Evolutionary conservation across 2,888 invertebrate species (phyloP).

Genomic region (Phytoseiulus persimilis): DNA sequence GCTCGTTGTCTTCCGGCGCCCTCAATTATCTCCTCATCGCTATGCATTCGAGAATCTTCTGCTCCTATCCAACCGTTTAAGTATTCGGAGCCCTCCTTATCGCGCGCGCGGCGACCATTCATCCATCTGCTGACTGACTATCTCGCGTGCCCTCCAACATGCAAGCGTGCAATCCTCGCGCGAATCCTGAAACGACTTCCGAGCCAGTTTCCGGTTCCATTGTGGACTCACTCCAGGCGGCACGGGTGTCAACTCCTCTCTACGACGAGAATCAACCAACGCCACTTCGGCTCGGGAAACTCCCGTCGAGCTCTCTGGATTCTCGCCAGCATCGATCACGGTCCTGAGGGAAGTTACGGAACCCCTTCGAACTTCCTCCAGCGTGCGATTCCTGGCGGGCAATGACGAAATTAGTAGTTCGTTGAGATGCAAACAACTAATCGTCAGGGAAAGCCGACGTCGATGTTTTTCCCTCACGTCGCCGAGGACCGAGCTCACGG

Average conservation of each 20-base stretch:
- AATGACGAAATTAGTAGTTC: too few species aligned
- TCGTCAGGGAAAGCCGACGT: background rate
- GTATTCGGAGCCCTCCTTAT: background rate
- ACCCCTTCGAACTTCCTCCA: too few species aligned
- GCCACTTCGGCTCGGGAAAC: background rate
- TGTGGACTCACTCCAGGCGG: background rate
- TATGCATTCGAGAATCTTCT: background rate
- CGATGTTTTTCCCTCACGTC: background rate
- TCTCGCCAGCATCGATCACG: too few species aligned
- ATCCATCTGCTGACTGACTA: background rate
- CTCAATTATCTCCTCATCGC: background rate
- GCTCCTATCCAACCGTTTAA: background rate
- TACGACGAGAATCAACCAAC: background rate
- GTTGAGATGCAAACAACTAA: too few species aligned
- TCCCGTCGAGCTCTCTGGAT: background rate
- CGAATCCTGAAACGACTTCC: background rate
- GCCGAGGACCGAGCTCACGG: too few species aligned
- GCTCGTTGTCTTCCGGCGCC: background rate
- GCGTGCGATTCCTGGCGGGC: too few species aligned
- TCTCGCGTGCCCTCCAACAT: background rate
- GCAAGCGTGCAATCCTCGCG: background rate
- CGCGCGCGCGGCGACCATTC: background rate
- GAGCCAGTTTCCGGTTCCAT: background rate
- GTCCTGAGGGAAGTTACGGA: too few species aligned
- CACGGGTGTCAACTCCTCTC: background rate